Base-by-base conservation (phyloP, 2,888 invertebrate species). In the Parnassius mnemosyne region DNA sequence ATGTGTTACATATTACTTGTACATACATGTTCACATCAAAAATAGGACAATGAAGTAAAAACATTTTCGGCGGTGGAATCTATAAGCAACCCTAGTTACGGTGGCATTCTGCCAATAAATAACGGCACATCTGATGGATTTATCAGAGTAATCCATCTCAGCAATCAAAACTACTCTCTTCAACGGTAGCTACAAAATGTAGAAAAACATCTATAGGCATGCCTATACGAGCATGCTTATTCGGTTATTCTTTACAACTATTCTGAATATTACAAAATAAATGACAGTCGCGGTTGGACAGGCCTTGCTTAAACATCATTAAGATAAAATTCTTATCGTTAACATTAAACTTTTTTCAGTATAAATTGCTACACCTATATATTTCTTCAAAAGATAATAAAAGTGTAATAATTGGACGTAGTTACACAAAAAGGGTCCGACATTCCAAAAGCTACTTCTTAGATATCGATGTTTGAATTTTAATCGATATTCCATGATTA, bases 21-120 rank as follows among this genome's bases (percentile, higher is more conserved):
- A 47, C 46, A 53, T 47, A 53, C 42, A 53, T 47, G 41, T 20
- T 47, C 57, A 42, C 42, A 43, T 57, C 57, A 16, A 57, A 61
- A 61, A 61, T 57, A 61, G 61, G 57, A 61, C 56, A 61, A 57
- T 54, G 52, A 20, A 57, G 57, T 53, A 53, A 61, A 61, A 61
- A 34, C 42, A 54, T 54, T 56, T 60, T 60, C 42, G n/a, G 52
- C 53, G 53, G 42, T 52, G 47, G 42, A 52, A 25, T 49, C 57
- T 47, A 49, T 51, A 44, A n/a, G 47, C 52, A 53, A 34, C 53
- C 47, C 25, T 49, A 49, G 47, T n/a, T 41, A 49, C 47, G 12
- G 13, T 61, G 61, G 61, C 25, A 10, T 13, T 7, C 2, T 20
- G 61, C 61, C 61, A 57, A 57, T 25, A 53, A 53, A 57, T 57